A percentile compares a stretch with the other conserved stretches of the same genome.
Evolutionary conservation across 2,113 vertebrate species (phyloP).

Genomic region (Brachypodius melanocephalos): DNA sequence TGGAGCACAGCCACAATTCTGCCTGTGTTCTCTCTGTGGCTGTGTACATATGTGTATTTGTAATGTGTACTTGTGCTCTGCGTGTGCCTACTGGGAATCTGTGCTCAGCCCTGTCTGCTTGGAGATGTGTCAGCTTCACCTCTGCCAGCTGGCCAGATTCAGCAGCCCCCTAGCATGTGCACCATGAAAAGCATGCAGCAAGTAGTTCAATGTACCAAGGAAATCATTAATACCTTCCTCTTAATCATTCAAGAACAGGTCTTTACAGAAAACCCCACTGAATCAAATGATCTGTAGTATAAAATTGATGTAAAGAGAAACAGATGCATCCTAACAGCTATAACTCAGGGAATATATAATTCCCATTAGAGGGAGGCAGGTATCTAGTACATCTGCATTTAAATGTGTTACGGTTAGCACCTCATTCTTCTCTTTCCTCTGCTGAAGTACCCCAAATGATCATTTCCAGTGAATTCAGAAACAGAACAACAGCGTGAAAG

Average conservation of each 20-base stretch:
- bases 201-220: not conserved
- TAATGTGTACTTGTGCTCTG: fast-evolving
- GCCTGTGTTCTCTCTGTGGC: not conserved
- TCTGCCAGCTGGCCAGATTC: not conserved
- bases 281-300: not conserved
- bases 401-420: not conserved
- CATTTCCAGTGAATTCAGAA: not conserved
- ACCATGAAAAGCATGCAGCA: not conserved
- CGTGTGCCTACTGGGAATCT: not conserved
- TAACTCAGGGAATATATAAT: not conserved
- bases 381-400: not conserved
- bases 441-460: not conserved
- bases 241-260: not conserved
- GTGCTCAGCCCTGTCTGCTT: not conserved
- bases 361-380: not conserved
- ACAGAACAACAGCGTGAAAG: not conserved
- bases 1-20: not conserved
- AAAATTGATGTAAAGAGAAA: not conserved
- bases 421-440: not conserved
- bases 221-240: not conserved
- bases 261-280: not conserved
- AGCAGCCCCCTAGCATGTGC: too few species aligned
- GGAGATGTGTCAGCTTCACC: not conserved
- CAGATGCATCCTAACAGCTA: not conserved
- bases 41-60: too few species aligned